These are phyloP conservation scores for Osmerus mordax DNA, from an alignment of 2,113 vertebrate genomes.

Conservation along the genomic window DNA sequence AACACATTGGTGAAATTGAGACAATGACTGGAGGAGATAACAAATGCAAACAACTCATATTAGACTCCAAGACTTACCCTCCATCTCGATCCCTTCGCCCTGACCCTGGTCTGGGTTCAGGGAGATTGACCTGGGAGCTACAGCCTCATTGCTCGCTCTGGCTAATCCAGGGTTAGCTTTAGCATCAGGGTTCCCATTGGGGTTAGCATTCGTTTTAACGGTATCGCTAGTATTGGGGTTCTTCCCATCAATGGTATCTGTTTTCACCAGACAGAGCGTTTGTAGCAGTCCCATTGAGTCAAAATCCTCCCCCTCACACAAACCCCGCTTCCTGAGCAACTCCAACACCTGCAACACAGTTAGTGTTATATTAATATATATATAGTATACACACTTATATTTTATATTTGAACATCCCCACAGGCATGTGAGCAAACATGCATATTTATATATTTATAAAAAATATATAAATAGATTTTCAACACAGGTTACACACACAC, in stretches of 20 bases:
- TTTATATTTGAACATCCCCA: background rate
- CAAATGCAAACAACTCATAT: background rate
- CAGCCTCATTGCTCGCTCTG: background rate
- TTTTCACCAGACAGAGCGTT: constrained; percentile 83
- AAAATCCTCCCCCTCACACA: constrained; percentile 65
- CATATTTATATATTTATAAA: too few species aligned
- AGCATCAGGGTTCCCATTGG: background rate
- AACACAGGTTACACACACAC: background rate
- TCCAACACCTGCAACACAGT: constrained; percentile 75
- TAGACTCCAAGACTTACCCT: constrained; percentile 45
- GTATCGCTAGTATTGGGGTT: background rate
- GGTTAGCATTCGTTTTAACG: background rate
- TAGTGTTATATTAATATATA: background rate
- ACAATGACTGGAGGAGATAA: background rate
- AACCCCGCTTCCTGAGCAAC: constrained; percentile 68
- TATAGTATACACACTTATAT: background rate
- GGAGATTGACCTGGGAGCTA: background rate
- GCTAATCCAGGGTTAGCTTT: background rate
- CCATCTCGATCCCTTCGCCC: constrained; percentile 47
- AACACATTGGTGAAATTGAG: background rate
- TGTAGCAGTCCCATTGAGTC: constrained; percentile 81
- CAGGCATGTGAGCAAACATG: background rate
- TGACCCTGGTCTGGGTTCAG: background rate
- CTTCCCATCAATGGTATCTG: constrained; percentile 78
- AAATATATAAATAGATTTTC: too few species aligned